Conservation (phyloP, 1,140 invertebrate species). For the Calephelis virginiensis region DNA sequence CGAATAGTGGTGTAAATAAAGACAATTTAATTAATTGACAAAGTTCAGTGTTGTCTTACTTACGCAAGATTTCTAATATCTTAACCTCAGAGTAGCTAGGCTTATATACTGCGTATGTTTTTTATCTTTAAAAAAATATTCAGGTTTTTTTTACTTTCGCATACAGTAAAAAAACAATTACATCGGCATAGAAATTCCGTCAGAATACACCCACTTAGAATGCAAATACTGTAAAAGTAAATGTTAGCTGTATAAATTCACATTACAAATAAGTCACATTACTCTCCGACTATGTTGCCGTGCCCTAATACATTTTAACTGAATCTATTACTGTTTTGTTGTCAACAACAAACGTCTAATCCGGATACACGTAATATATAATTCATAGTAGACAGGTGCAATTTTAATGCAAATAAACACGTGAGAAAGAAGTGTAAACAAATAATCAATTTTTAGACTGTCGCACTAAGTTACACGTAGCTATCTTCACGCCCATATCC, state of each 20-base stretch:
- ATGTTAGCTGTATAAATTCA: neutral
- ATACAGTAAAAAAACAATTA: too few relatives aligned
- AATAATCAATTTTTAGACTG: neutral
- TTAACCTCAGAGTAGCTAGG: too few relatives aligned
- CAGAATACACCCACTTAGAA: neutral
- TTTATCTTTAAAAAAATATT: too few relatives aligned
- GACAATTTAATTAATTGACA: too few relatives aligned
- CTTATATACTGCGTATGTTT: too few relatives aligned
- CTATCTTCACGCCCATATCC: too few relatives aligned
- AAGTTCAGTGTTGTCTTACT: too few relatives aligned
- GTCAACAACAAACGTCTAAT: neutral
- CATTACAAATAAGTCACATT: neutral
- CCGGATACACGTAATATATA: neutral
- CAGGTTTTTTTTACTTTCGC: too few relatives aligned
- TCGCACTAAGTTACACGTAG: too few relatives aligned
- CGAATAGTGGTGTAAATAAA: too few relatives aligned
- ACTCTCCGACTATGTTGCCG: neutral
- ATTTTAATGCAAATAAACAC: neutral
- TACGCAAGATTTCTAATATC: too few relatives aligned
- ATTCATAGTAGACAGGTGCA: neutral
- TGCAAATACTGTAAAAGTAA: neutral
- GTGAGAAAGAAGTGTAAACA: neutral
- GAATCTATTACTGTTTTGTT: constrained; percentile 1
- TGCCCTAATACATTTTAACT: neutral
- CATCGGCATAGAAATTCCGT: neutral